phyloP scores from a whole-genome alignment of 2,113 vertebrate genomes.

The Oryzias javanicus region DNA sequence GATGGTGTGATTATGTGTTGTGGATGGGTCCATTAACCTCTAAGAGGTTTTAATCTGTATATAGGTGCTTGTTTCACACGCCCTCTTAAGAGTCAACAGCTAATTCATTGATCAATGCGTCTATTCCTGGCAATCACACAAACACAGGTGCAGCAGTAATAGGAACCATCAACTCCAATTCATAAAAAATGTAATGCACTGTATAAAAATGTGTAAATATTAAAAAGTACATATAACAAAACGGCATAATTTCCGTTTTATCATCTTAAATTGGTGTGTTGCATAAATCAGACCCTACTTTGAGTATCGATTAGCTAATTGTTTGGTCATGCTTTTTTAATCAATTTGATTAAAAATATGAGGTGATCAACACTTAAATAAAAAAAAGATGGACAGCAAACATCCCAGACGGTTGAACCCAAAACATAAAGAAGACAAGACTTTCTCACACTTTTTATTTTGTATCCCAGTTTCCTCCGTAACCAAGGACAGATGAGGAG shows the following conservation, averaged over 20 bases:
- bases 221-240: not conserved
- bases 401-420: too few relatives aligned
- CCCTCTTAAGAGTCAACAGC: slow-evolving; percentile 1
- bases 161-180: slow-evolving; percentile 1
- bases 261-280: not conserved
- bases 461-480: slow-evolving; percentile 38
- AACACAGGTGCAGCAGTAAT: not conserved
- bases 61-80: slow-evolving; percentile 31
- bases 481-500: slow-evolving; percentile 69
- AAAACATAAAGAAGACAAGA: slow-evolving; percentile 23
- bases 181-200: not conserved
- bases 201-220: not conserved
- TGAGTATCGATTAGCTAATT: slow-evolving; percentile 48
- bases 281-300: slow-evolving; percentile 34
- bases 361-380: not conserved
- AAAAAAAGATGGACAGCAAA: too few relatives aligned
- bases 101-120: slow-evolving; percentile 29
- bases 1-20: not conserved
- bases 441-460: slow-evolving; percentile 44
- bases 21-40: slow-evolving; percentile 35
- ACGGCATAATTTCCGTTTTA: not conserved
- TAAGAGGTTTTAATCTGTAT: slow-evolving; percentile 38
- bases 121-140: slow-evolving; percentile 10
- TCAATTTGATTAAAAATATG: slow-evolving; percentile 28
- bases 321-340: slow-evolving; percentile 37